Percentiles rank a stretch among this genome's conserved stretches.
These are phyloP conservation scores for Ceraclea dissimilis DNA, from an alignment of 2,888 invertebrate genomes.

Conservation along the genomic window DNA sequence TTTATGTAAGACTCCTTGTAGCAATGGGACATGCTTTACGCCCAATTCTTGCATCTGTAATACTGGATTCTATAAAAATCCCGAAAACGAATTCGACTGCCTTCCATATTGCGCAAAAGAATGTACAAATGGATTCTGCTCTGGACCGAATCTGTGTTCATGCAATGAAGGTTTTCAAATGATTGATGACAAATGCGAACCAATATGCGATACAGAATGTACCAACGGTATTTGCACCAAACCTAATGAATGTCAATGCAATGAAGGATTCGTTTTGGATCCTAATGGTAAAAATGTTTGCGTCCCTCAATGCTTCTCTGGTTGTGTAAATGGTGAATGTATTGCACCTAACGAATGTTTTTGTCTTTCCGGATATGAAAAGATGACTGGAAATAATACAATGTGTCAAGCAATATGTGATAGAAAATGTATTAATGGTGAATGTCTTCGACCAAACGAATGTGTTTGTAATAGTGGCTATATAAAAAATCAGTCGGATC, in stretches of 20 bases:
- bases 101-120: not conserved
- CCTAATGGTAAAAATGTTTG: not conserved
- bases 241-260: not conserved
- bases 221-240: not conserved
- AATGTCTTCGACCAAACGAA: slow-evolving; percentile 29
- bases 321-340: not conserved
- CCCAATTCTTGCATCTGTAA: not conserved
- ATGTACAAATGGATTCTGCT: not conserved
- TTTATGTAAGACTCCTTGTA: not conserved
- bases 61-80: not conserved
- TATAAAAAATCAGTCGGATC: not conserved
- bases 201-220: not conserved
- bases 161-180: not conserved
- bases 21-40: not conserved
- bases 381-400: not conserved
- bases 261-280: not conserved
- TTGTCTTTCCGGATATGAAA: not conserved
- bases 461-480: slow-evolving; percentile 11
- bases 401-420: not conserved
- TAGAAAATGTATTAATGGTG: slow-evolving; percentile 22
- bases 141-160: not conserved
- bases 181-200: not conserved
- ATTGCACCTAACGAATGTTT: not conserved
- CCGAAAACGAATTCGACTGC: not conserved
- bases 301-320: not conserved